These are phyloP conservation scores for Archilochus colubris DNA, from an alignment of 2,113 vertebrate genomes.

Conservation along the genomic window DNA sequence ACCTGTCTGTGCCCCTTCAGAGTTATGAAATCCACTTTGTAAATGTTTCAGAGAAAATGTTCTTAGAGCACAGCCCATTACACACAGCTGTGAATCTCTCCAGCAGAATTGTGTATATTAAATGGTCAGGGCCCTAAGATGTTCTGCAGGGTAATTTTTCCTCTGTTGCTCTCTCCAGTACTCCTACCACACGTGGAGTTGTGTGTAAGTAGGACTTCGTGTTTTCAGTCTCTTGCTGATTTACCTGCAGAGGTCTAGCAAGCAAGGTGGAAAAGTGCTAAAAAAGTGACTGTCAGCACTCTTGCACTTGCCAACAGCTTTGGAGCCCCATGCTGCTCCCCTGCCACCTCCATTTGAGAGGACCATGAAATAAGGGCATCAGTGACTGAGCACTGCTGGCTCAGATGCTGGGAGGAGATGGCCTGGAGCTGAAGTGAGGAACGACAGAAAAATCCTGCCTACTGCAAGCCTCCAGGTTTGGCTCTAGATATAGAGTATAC, in stretches of 20 bases:
- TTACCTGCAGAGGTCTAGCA: neutral
- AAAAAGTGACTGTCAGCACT: neutral
- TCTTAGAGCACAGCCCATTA: neutral
- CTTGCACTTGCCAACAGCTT: neutral
- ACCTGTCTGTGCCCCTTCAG: neutral
- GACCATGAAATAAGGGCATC: fast-evolving
- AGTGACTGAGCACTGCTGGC: neutral
- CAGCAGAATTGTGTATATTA: neutral
- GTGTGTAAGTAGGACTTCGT: fast-evolving
- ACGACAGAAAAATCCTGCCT: neutral
- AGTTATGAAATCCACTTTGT: neutral
- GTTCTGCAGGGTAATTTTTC: neutral
- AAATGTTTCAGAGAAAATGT: neutral
- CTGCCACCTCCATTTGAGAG: neutral
- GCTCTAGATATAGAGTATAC: neutral
- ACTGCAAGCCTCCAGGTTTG: neutral
- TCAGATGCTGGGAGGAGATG: neutral
- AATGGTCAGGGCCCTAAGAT: neutral
- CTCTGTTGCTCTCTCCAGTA: neutral
- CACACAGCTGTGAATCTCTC: neutral
- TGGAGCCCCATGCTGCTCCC: neutral
- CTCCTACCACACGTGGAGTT: neutral
- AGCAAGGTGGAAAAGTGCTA: neutral
- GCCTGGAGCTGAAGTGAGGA: neutral
- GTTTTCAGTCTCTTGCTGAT: neutral